These are phyloP conservation scores for Clanis bilineata DNA, from an alignment of 2,888 invertebrate species.

Conservation along the genomic window DNA sequence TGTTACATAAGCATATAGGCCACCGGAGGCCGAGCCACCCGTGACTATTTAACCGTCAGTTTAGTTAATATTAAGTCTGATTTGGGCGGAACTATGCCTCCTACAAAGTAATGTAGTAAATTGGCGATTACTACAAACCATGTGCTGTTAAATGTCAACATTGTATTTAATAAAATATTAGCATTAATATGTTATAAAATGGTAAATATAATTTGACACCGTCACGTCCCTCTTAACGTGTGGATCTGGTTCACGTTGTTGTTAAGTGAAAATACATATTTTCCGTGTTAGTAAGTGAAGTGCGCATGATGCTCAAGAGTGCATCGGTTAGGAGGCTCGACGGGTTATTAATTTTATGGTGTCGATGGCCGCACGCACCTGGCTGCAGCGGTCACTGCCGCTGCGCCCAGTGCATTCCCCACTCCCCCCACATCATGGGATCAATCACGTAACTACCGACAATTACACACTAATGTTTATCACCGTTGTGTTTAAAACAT, in stretches of 20 bases:
- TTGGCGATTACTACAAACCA: no score
- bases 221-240: no score
- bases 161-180: no score
- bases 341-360: constrained; percentile 82
- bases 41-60: no score
- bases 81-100: neutral
- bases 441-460: constrained; percentile 57
- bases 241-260: no score
- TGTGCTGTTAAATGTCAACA: no score
- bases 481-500: constrained; percentile 13
- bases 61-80: neutral
- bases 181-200: no score
- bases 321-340: constrained; percentile 75
- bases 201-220: no score
- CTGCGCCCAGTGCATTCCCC: constrained; percentile 44
- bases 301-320: constrained; percentile 63
- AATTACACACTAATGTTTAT: constrained; percentile 14
- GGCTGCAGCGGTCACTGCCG: constrained; percentile 77
- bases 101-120: no score
- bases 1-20: no score
- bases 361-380: constrained; percentile 81
- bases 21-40: no score
- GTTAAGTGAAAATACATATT: constrained; percentile 20
- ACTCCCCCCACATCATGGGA: constrained; percentile 44
- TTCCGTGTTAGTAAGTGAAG: constrained; percentile 46